A percentile compares a stretch with the other conserved stretches of the same genome.
Conservation (phyloP, 2,797 vertebrate genomes). For the Scarus forsteni region DNA sequence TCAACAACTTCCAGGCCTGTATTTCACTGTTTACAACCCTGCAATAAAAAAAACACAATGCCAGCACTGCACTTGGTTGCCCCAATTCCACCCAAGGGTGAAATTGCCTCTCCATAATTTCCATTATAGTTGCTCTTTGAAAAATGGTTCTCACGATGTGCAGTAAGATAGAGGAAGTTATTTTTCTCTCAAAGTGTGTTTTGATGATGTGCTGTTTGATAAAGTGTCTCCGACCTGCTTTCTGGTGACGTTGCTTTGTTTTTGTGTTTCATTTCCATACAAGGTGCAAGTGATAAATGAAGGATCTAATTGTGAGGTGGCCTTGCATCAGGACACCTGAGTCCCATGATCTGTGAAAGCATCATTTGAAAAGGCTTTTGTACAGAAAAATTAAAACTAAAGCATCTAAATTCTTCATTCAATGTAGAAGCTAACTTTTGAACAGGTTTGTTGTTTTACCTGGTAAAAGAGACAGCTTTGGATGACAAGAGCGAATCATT, state of each 20-base stretch:
- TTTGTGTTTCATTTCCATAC: conserved; percentile 55
- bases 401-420: conserved; percentile 1
- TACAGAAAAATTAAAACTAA: conserved; percentile 9
- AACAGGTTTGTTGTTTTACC: neutral
- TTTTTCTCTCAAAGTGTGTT: conserved; percentile 70
- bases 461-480: neutral
- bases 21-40: conserved; percentile 67
- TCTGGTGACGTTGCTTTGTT: conserved; percentile 43
- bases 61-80: conserved; percentile 46
- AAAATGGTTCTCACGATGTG: conserved; percentile 76
- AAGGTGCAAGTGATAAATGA: conserved; percentile 53
- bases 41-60: conserved; percentile 54
- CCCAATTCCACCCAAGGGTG: conserved; percentile 82
- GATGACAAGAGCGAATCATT: neutral
- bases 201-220: conserved; percentile 77
- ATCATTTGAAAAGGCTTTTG: conserved; percentile 32
- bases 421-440: conserved; percentile 15
- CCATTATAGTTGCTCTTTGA: conserved; percentile 79
- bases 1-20: conserved; percentile 49
- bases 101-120: conserved; percentile 86
- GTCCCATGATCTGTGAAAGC: conserved; percentile 32
- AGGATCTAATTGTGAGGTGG: conserved; percentile 48
- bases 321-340: conserved; percentile 52
- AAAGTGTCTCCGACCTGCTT: conserved; percentile 55
- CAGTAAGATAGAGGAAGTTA: conserved; percentile 64